These are phyloP conservation scores for Apotomis betuletana DNA, from an alignment of 2,888 invertebrate genomes.

Conservation along the genomic window DNA sequence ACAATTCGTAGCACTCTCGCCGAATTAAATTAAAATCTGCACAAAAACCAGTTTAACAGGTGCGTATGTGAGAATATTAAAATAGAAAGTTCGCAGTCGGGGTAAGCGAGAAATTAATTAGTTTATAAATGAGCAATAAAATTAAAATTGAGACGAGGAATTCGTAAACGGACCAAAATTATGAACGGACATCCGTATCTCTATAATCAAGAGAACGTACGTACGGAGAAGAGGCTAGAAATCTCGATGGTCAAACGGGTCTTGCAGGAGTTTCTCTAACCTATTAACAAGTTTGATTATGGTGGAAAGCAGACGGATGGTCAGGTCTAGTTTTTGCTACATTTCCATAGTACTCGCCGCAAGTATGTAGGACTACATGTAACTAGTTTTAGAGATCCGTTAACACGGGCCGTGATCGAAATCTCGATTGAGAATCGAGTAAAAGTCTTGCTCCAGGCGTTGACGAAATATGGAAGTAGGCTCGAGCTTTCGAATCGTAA, in stretches of 20 bases:
- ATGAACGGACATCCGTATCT: conserved; percentile 60
- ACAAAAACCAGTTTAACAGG: conserved; percentile 55
- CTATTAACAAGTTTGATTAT: conserved; percentile 76
- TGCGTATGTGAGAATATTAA: conserved; percentile 58
- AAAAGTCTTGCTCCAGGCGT: conserved; percentile 77
- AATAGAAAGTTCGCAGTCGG: conserved; percentile 67
- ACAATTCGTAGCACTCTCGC: conserved; percentile 58
- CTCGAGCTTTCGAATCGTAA: conserved; percentile 74
- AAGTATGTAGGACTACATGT: conserved; percentile 66
- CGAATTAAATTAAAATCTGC: conserved; percentile 60
- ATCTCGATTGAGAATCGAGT: conserved; percentile 69
- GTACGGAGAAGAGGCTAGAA: conserved; percentile 67
- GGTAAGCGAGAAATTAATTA: conserved; percentile 47
- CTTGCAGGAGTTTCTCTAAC: conserved; percentile 73
- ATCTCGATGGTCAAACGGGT: conserved; percentile 63
- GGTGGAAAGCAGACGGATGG: conserved; percentile 73
- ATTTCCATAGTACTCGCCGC: conserved; percentile 65
- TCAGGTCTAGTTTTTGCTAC: conserved; percentile 76
- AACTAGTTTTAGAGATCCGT: conserved; percentile 73
- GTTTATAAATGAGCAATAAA: conserved; percentile 40
- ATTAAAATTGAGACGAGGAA: conserved; percentile 31
- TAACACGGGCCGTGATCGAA: conserved; percentile 62
- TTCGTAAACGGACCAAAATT: conserved; percentile 28
- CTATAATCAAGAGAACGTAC: conserved; percentile 46
- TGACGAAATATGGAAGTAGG: conserved; percentile 77